A percentile compares a stretch with the other conserved stretches of the same genome.
These are phyloP conservation scores for Trachelus tabidus DNA, from an alignment of 2,888 invertebrate species.

Conservation along the genomic window DNA sequence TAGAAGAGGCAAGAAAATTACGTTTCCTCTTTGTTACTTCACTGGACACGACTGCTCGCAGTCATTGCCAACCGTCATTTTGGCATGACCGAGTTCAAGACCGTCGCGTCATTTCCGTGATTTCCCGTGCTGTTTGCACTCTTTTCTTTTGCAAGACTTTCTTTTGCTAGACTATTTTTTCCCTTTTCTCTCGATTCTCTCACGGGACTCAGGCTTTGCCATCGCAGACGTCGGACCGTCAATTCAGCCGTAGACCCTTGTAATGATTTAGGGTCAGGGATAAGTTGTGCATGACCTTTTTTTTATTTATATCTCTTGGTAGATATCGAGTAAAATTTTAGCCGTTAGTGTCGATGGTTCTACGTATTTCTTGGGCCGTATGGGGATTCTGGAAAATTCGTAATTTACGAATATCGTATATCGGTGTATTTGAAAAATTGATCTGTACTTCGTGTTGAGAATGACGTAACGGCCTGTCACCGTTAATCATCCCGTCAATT, in stretches of 20 bases:
- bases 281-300: neutral
- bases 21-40: neutral
- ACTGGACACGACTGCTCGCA: neutral
- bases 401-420: too few relatives aligned
- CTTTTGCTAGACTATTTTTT: too few relatives aligned
- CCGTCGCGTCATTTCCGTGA: neutral
- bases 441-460: neutral
- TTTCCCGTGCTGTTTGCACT: neutral
- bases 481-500: neutral
- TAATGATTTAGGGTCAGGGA: neutral
- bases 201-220: neutral
- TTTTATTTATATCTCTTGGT: too few relatives aligned
- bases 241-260: neutral
- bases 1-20: neutral
- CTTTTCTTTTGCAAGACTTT: neutral
- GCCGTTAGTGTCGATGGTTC: too few relatives aligned
- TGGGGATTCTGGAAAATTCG: too few relatives aligned
- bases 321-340: too few relatives aligned
- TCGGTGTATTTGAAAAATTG: too few relatives aligned
- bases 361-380: too few relatives aligned
- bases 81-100: conserved; percentile 9
- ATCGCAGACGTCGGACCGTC: neutral
- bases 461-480: neutral
- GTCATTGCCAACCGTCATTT: conserved; percentile 19
- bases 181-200: neutral